Percentiles rank a stretch among this genome's conserved stretches.
phyloP scores from a whole-genome alignment of 2,888 invertebrate species.

The Cloeon dipterum region DNA sequence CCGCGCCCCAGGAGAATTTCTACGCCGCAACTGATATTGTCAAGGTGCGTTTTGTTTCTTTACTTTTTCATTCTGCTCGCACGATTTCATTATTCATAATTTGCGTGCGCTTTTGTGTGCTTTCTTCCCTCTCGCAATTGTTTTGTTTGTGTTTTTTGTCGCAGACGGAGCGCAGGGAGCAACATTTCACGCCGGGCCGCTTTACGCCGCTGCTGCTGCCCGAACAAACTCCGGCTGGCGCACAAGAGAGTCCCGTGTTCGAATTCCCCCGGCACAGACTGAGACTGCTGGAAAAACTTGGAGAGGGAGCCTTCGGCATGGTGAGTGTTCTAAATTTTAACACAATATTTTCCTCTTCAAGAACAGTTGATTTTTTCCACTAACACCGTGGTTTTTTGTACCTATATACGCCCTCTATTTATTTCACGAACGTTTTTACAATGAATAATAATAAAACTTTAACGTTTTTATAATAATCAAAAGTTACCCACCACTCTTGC shows the following conservation, averaged over 20 bases:
- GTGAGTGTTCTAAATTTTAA: constrained; percentile 28
- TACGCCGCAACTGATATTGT: constrained; percentile 62
- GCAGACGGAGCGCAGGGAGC: constrained; percentile 36
- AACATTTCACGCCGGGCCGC: constrained; percentile 38
- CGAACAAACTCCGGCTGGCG: constrained; percentile 38
- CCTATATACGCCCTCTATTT: too few relatives aligned
- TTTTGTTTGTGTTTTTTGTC: constrained; percentile 7
- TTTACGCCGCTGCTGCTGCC: constrained; percentile 53
- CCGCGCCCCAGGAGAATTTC: constrained; percentile 27
- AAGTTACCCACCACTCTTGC: too few relatives aligned
- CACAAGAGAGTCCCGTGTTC: constrained; percentile 36
- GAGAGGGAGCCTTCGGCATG: constrained; percentile 72
- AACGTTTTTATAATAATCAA: too few relatives aligned
- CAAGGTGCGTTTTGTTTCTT: constrained; percentile 23
- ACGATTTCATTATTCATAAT: neutral
- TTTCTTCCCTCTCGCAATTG: neutral
- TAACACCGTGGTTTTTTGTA: too few relatives aligned
- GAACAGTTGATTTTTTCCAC: too few relatives aligned
- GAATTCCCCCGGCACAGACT: constrained; percentile 68
- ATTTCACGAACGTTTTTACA: too few relatives aligned
- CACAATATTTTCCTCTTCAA: too few relatives aligned
- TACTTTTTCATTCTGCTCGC: neutral
- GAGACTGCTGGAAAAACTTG: constrained; percentile 60
- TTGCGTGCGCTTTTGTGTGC: too few relatives aligned
- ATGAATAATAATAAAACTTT: too few relatives aligned